phyloP scores from a whole-genome alignment of 2,113 vertebrate genomes.

The Chionomys nivalis region DNA sequence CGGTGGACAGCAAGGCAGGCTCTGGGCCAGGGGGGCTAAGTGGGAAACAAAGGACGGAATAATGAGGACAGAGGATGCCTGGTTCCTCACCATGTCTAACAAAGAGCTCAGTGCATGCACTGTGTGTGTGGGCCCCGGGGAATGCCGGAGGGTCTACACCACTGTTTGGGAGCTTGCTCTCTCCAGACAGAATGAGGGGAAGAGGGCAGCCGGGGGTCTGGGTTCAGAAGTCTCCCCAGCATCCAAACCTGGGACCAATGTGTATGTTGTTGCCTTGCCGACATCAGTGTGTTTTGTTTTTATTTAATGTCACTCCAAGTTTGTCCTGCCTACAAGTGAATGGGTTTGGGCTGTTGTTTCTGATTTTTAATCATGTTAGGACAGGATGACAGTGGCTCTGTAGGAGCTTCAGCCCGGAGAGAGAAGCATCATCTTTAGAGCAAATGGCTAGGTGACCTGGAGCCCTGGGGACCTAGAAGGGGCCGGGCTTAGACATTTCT shows the following conservation, averaged over 20 bases:
- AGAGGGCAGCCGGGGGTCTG: not conserved
- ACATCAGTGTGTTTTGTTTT: not conserved
- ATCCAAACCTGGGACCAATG: not conserved
- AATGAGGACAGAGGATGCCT: constrained; percentile 31
- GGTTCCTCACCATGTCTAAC: not conserved
- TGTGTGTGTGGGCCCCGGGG: fast-evolving
- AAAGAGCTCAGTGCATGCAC: not conserved
- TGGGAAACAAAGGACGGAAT: not conserved
- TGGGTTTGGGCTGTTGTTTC: not conserved
- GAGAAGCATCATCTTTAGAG: not conserved
- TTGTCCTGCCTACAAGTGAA: not conserved
- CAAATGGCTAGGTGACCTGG: not conserved
- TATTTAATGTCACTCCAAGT: not conserved
- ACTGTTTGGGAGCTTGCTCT: not conserved
- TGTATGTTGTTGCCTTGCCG: not conserved
- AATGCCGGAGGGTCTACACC: not conserved
- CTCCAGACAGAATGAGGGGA: not conserved
- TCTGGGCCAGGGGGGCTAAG: not conserved
- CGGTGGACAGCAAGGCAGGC: not conserved
- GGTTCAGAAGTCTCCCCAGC: not conserved
- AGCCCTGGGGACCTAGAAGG: not conserved
- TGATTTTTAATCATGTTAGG: not conserved
- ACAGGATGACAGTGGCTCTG: not conserved
- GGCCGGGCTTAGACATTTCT: not conserved
- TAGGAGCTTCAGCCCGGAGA: not conserved